phyloP scores from a whole-genome alignment of 2,113 vertebrate species.

The Muntiacus reevesi region DNA sequence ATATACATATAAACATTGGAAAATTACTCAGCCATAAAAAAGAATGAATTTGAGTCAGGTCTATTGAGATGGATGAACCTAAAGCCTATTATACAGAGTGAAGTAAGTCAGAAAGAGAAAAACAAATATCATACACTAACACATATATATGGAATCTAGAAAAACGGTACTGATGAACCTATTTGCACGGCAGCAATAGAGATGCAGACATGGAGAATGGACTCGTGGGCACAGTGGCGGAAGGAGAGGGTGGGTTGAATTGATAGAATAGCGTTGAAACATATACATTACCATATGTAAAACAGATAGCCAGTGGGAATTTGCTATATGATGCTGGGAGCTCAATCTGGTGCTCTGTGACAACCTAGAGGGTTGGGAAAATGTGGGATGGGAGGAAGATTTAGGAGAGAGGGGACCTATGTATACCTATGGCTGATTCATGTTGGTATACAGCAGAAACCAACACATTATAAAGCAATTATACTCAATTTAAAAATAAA shows the following conservation, averaged over 20 bases:
- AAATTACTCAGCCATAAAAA: background rate
- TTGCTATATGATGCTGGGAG: background rate
- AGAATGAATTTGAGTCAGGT: background rate
- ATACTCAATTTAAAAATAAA: background rate
- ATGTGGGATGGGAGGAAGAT: background rate
- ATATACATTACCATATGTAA: background rate
- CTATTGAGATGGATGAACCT: background rate
- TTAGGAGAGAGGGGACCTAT: background rate
- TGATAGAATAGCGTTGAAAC: background rate
- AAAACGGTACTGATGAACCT: background rate
- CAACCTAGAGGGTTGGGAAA: background rate
- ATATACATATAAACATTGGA: background rate
- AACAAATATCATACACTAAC: background rate
- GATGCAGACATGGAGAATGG: background rate
- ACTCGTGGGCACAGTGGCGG: background rate
- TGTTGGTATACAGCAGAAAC: background rate
- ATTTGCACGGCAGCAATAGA: background rate
- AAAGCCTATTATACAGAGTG: background rate
- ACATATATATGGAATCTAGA: background rate
- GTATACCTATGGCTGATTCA: background rate
- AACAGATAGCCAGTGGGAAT: background rate
- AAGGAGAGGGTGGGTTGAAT: background rate
- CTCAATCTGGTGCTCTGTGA: background rate
- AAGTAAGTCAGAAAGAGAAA: background rate
- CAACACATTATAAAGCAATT: background rate